Conservation (phyloP, 1,140 invertebrate species). For the Sinella curviseta region DNA sequence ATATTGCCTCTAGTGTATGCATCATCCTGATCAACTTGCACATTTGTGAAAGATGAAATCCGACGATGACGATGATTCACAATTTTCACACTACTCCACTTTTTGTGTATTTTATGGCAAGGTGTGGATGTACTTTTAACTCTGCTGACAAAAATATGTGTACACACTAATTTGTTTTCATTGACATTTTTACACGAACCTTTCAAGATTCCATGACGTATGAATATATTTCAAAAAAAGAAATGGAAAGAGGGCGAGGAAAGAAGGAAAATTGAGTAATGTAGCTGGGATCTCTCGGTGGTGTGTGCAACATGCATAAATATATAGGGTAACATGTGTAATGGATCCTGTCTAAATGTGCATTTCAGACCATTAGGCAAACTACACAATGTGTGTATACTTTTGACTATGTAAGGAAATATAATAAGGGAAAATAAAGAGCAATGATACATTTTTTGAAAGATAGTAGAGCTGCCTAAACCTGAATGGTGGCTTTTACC, state of each 20-base stretch:
- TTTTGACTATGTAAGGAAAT: no score
- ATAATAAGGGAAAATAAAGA: background rate
- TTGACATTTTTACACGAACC: constrained; percentile 15
- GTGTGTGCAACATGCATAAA: background rate
- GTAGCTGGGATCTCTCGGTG: background rate
- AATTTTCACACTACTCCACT: no score
- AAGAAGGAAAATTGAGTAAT: background rate
- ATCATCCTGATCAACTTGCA: no score
- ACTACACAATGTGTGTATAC: background rate
- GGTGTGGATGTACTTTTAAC: background rate
- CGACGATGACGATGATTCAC: no score
- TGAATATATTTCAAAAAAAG: background rate
- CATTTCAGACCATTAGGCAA: constrained; percentile 7
- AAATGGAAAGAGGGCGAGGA: background rate
- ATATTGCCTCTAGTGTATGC: no score
- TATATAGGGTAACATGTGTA: constrained; percentile 14
- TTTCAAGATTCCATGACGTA: constrained; percentile 11
- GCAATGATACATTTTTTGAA: background rate
- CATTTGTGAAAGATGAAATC: no score
- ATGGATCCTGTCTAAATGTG: constrained; percentile 15
- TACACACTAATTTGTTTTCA: constrained; percentile 17
- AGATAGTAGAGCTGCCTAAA: no score
- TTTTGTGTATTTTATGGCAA: no score
- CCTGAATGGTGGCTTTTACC: no score
- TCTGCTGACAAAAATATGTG: background rate